Conservation (phyloP, 1,140 invertebrate genomes). For the Paraescarpia echinospica region DNA sequence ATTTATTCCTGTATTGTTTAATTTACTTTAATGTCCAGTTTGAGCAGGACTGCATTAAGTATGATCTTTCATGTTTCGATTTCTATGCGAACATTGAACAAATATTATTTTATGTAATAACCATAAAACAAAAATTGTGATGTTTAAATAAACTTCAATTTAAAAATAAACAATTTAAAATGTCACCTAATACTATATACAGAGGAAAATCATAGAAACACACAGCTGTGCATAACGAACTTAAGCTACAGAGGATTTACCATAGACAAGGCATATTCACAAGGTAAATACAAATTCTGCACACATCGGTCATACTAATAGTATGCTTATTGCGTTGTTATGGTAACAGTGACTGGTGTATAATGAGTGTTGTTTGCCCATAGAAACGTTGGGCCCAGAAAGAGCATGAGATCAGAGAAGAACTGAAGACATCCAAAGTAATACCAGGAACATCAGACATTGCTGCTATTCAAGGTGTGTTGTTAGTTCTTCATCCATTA, state of each 20-base stretch:
- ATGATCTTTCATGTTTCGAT: neutral
- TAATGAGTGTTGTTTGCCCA: neutral
- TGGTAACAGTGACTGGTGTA: neutral
- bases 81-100: neutral
- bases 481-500: too few relatives aligned
- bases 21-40: too few relatives aligned
- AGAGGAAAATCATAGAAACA: too few relatives aligned
- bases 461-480: neutral
- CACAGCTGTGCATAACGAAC: too few relatives aligned
- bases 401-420: constrained; percentile 43
- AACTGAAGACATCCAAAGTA: constrained; percentile 40
- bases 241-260: neutral
- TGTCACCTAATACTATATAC: too few relatives aligned
- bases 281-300: neutral
- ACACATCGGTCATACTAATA: neutral
- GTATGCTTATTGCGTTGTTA: neutral
- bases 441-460: constrained; percentile 30
- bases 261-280: neutral
- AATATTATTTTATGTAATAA: neutral
- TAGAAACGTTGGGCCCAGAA: constrained; percentile 51
- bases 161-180: too few relatives aligned
- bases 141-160: too few relatives aligned
- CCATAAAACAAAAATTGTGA: too few relatives aligned
- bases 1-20: too few relatives aligned
- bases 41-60: too few relatives aligned